Percentiles rank a stretch among this genome's conserved stretches.
These are phyloP conservation scores for Trypoxylon attenuatum DNA, from an alignment of 2,888 invertebrate species.

Conservation along the genomic window DNA sequence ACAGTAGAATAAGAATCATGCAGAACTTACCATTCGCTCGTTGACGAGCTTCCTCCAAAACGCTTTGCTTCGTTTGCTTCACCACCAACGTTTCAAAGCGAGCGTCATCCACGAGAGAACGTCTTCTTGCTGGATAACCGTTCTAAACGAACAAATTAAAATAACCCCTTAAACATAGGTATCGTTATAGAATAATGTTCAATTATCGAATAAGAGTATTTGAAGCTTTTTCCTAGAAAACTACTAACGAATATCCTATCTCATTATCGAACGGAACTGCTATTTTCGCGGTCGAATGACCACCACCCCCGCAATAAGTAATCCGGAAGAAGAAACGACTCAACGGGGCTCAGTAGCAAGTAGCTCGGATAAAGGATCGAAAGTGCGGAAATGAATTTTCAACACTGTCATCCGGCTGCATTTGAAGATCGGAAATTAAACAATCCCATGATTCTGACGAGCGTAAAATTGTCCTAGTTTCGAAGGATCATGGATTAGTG, in stretches of 20 bases:
- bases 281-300: neutral
- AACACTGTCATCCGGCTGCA: constrained; percentile 19
- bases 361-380: constrained; percentile 27
- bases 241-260: constrained; percentile 28
- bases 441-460: constrained; percentile 15
- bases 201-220: neutral
- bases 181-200: neutral
- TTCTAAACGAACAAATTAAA: constrained; percentile 77
- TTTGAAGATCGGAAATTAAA: constrained; percentile 60
- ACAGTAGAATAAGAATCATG: neutral
- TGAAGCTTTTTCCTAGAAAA: neutral
- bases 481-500: too few species aligned
- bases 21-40: constrained; percentile 88
- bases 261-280: neutral
- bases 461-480: too few species aligned
- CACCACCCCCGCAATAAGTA: constrained; percentile 2
- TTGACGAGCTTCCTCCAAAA: constrained; percentile 92
- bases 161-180: neutral
- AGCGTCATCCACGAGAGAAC: constrained; percentile 98
- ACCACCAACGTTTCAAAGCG: constrained; percentile 97
- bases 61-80: constrained; percentile 94
- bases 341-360: neutral
- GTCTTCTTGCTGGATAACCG: constrained; percentile 95
- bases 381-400: constrained; percentile 53
- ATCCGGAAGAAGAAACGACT: constrained; percentile 11